Evolutionary conservation across 2,113 vertebrate genomes (phyloP), one percentile per base, ranked within the genome.

Genomic region (Bos indicus): DNA sequence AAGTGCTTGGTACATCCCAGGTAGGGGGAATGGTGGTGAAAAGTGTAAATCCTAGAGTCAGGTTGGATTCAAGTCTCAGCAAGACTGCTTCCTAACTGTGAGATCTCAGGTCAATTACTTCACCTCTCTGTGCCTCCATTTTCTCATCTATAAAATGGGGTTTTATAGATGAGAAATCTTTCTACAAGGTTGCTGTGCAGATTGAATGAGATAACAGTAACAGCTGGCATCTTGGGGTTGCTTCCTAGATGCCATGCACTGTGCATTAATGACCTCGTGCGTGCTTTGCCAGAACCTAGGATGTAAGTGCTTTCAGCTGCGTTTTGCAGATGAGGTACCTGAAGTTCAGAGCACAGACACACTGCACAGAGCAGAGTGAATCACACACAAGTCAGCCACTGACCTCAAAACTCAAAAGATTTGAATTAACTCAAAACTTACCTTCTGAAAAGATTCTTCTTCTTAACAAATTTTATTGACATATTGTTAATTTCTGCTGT

Each of bases 71-170:
- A 82, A 59, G 48, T 46, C 67, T 91, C 78, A 17, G 51, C n/a
- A 85, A 92, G 48, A 43, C 15, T 14, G 28, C 74, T 64, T 91
- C 28, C 57, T 60, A 25, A 33, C 13, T 48, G 21, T 19, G 71
- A 48, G 21, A 67, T 13, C 67, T 60, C 30, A 25, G 54, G 2
- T 56, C 52, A 15, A 28, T 59, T 21, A 86, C 54, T 17, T 36
- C 17, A 30, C 23, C 54, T 83, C n/a, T 28, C 91, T 84, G 36
- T 30, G 60, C 57, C 64, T 94, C n/a, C 33, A 1, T 82, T 81
- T 83, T 36, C 59, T 85, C 59, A 28, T 78, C 87, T 84, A 7
- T 87, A 52, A 94, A 91, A 85, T 62, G 43, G 26, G 16, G 40
- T 74, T 74, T 40, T 74, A 7, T 26, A 43, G 71, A 26, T 51